Evolutionary conservation across 2,113 vertebrate genomes (phyloP).

Genomic region (Girardinichthys multiradiatus): DNA sequence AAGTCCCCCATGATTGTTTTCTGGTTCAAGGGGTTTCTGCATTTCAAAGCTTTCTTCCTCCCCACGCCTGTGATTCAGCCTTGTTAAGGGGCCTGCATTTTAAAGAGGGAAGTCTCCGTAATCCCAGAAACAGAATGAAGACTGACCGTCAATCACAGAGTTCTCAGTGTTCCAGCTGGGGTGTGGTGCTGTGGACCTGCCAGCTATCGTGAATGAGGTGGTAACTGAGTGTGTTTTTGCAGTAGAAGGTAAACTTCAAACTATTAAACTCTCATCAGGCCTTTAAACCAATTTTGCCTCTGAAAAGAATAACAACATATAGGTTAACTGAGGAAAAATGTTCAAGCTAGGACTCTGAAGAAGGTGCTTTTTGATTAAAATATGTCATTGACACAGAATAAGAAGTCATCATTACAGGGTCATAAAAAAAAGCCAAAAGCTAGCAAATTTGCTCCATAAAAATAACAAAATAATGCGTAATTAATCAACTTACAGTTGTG

Average conservation of each 20-base stretch:
- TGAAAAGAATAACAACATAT: neutral
- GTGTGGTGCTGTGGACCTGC: constrained; percentile 39
- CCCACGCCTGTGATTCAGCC: constrained; percentile 59
- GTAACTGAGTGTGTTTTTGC: constrained; percentile 5
- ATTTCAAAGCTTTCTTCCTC: constrained; percentile 70
- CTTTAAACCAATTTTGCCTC: neutral
- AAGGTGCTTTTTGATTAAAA: neutral
- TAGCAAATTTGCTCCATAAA: too few relatives aligned
- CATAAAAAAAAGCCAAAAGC: neutral
- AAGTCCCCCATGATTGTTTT: constrained; percentile 79
- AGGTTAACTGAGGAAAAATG: neutral
- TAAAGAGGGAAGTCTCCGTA: constrained; percentile 51
- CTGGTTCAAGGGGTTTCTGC: constrained; percentile 69
- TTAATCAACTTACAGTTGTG: too few relatives aligned
- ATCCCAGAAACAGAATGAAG: constrained; percentile 57
- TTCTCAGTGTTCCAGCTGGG: constrained; percentile 51
- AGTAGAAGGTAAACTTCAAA: neutral
- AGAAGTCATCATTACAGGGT: neutral
- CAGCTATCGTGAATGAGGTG: constrained; percentile 35
- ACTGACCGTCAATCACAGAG: constrained; percentile 70
- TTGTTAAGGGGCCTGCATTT: constrained; percentile 64
- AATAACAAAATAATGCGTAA: too few relatives aligned
- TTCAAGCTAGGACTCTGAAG: too few relatives aligned
- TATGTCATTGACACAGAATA: neutral
- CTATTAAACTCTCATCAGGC: neutral